Evolutionary conservation across 35 echinoderm and acorn worm genomes (phyloP), one percentile per base, ranked within the genome.

Genomic region (Amphiura filiformis): DNA sequence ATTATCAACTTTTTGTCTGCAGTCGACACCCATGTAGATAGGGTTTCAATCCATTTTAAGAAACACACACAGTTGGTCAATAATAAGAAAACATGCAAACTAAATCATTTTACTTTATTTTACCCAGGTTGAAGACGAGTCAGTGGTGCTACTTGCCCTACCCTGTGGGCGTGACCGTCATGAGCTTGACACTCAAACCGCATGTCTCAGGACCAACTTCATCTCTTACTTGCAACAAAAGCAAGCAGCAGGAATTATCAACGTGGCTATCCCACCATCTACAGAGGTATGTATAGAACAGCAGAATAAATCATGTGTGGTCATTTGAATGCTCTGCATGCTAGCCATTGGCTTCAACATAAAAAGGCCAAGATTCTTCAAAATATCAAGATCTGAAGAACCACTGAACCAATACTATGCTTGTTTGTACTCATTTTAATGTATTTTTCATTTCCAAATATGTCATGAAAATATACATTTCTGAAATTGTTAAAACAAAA

Each of bases 221-320:
- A 94, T 98, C 22, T 80, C 86, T 7, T 98, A 98, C 76, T 93
- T 98, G 37, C 89, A 87, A 38, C 82, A 94, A 30, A 98, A 98
- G 91, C 96, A 98, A 64, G 96, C 96, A 26, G 96, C 96, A 34
- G 96, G 96, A 0, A 98, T 98, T 78, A 98, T 98, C 90, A 98
- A 98, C 38, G 96, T 98, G 17, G 93, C 92, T 15, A 78, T 88
- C 18, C 92, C 90, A 30, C 92, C 92, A 49, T 94, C 93, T 22
- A 92, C 86, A 35, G 86, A 98, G 86, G 96, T 98, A 84, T 76
- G 90, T 80, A 83, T 11, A 13, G 20, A 35, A n/a, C 28, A 31
- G 9, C 28, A 20, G 44, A 52, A 7, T 52, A 34, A 12, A 79
- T 15, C 0, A 33, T 77, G 30, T 28, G n/a, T n/a, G n/a, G n/a